These are phyloP conservation scores for Sapajus apella DNA, from an alignment of 2,113 vertebrate species.

Conservation along the genomic window DNA sequence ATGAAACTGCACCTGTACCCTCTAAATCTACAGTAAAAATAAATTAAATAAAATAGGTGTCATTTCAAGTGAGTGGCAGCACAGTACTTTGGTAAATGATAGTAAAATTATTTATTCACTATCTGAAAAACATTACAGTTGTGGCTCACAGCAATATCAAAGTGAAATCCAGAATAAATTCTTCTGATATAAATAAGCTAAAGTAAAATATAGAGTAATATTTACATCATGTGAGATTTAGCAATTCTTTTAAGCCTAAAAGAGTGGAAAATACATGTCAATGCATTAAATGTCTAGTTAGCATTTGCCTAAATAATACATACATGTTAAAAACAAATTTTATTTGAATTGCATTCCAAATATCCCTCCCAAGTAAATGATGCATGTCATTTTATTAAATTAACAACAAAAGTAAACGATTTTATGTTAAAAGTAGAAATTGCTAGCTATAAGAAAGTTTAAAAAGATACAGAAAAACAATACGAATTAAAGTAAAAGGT, in stretches of 20 bases:
- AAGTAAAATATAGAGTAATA: neutral
- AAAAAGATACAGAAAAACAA: neutral
- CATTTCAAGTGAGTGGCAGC: neutral
- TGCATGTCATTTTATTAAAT: neutral
- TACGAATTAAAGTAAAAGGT: neutral
- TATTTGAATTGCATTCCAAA: neutral
- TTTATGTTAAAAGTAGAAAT: neutral
- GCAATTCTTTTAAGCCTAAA: neutral
- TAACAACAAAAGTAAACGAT: neutral
- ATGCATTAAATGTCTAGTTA: neutral
- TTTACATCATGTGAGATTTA: neutral
- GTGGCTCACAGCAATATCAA: neutral
- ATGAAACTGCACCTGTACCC: too few species aligned
- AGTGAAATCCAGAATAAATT: neutral
- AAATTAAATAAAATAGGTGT: neutral
- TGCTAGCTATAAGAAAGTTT: neutral
- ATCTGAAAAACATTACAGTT: neutral
- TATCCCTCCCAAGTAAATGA: neutral
- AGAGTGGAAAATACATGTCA: neutral
- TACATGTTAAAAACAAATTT: neutral
- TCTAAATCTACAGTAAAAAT: too few species aligned
- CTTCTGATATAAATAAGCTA: neutral
- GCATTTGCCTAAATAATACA: neutral
- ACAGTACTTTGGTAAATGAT: neutral
- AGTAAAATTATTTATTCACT: neutral